phyloP scores from a whole-genome alignment of 2,113 vertebrate species.

The Cephalopterus ornatus region DNA sequence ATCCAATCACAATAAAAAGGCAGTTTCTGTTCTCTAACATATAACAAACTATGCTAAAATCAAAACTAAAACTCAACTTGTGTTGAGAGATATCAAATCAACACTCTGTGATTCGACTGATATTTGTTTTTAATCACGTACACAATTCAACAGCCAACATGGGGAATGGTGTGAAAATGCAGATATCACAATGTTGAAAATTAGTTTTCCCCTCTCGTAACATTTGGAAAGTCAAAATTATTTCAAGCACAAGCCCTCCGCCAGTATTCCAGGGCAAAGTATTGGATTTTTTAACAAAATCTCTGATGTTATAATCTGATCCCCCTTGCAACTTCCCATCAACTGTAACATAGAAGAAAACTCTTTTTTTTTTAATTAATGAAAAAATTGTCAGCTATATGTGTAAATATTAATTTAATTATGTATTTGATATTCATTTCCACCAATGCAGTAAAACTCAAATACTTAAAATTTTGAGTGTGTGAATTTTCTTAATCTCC shows the following conservation, averaged over 20 bases:
- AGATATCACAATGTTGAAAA: not conserved
- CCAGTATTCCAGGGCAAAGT: not conserved
- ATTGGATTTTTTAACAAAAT: not conserved
- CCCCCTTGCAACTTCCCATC: not conserved
- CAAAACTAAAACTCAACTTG: not conserved
- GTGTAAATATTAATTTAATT: not conserved
- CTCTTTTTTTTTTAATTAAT: not conserved
- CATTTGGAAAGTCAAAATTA: not conserved
- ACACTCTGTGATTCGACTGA: accelerated
- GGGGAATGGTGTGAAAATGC: not conserved
- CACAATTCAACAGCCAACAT: not conserved
- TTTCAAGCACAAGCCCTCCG: not conserved
- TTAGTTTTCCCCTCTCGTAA: not conserved
- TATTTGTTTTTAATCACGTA: not conserved
- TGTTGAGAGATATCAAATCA: not conserved
- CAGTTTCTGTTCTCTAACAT: not conserved
- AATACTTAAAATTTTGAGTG: not conserved
- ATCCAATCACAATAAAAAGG: not conserved
- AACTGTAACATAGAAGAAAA: not conserved
- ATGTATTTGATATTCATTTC: not conserved
- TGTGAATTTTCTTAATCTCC: not conserved
- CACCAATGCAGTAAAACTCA: not conserved
- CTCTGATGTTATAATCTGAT: not conserved
- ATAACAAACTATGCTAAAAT: not conserved
- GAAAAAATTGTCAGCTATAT: not conserved